Base-by-base conservation (phyloP, 64 coral and sea anemone genomes). In the Pocillopora verrucosa region DNA sequence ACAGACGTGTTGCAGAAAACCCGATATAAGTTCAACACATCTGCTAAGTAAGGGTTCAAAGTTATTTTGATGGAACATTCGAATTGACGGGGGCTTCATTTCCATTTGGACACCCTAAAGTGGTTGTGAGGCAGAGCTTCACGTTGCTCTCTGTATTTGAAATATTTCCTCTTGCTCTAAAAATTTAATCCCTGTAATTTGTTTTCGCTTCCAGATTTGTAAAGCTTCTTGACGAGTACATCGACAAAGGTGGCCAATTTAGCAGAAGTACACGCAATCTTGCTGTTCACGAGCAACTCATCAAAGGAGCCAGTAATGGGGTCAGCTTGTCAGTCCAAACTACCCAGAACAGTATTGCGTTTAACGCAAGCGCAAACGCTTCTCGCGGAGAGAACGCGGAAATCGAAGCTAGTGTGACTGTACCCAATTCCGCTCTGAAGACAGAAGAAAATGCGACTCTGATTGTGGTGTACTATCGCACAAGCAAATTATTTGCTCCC, bases 401-500 rank as follows among this genome's bases (percentile, higher is more conserved):
- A n/a, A 84, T 56, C 10, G 88, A 76, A 15, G 88, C 94, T 0
- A 86, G 76, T 17, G 91, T 95, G 56, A 82, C 65, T 0, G 91
- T 99, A 36, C 94, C 93, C 10, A 57, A 59, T 0, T 88, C 91
- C 0, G 86, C 80, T 16, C 58, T 99, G 11, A 26, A 61, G 26
- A 76, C 24, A 6, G 76, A 91, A 11, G 77, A 45, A 7, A 95
- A 95, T 15, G 80, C 87, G 22, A 95, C 84, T 6, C 89, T 99
- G 65, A 93, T 93, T 86, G 88, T 99, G 58, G 92, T 99, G n/a
- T 99, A 99, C 69, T 99, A 99, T 76, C 92, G 90, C 59, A 99
- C 60, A 26, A 86, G 91, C 30, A 95, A 95, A 2, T 88, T 99
- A 3, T 99, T 99, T 58, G 75, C 91, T 58, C 90, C 93, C 1